Evolutionary conservation across 92 coral and sea anemone genomes (phyloP), one percentile per base, ranked within the genome.

Genomic region (Parazoanthus atlanticus): DNA sequence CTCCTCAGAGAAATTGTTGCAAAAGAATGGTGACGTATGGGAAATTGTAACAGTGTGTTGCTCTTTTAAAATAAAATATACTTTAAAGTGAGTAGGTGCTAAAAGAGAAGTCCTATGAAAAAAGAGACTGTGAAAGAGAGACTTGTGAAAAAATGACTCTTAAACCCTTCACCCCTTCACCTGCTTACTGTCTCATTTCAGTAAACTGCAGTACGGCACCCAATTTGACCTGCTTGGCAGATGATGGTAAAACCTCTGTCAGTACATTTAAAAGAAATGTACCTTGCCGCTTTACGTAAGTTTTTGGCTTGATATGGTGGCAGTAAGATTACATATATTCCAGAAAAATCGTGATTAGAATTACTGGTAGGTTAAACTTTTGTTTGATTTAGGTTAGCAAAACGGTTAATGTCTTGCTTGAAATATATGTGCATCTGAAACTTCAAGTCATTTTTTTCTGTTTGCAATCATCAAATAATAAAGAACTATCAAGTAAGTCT

Each of bases 261-360:
- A 90, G 90, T 43, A 84, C 86, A 41, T 96, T 96, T 89, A 81
- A 36, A 41, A 89, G 88, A 72, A 91, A 74, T 38, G 90, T 92
- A 28, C 85, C 99, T 0, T 96, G 99, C 49, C 93, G 94, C 69
- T 88, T 90, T 78, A 96, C 99, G 98, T 96, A 93, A 91, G 98
- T 93, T 29, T 74, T 74, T 52, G 25, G 13, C 38, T 58, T 25
- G 11, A n/a, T 79, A 28, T 79, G 74, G 28, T 25, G 74, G 31
- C 74, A 67, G 31, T 67, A n/a, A 67, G 11, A 25, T 67, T 67
- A 25, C 15, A 46, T 46, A 9, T n/a, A 52, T 52, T 8, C 58
- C 58, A 52, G 58, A 52, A 52, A 15, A 52, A 52, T 16, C 12
- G 0, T 13, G 58, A 52, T 52, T 52, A 43, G 38, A 43, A 10